Conservation (phyloP, 2,888 invertebrate genomes). For the Eurytoma californica region DNA sequence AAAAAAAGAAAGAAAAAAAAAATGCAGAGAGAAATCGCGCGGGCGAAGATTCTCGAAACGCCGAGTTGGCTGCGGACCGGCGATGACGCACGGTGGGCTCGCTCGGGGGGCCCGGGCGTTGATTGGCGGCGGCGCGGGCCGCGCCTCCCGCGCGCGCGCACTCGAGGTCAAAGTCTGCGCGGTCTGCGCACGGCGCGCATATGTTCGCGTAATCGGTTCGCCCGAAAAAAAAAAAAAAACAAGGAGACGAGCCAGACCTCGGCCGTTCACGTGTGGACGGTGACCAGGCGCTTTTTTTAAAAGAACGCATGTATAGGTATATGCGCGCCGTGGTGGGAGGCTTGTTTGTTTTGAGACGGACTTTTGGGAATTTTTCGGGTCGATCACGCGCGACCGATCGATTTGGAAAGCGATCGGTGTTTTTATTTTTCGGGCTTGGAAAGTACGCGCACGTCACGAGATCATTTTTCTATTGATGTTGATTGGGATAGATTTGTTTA, state of each 20-base stretch:
- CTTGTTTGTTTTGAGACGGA: too few relatives aligned
- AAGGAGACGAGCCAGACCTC: neutral
- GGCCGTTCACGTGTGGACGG: neutral
- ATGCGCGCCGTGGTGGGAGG: neutral
- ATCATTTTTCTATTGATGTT: too few relatives aligned
- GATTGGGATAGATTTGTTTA: too few relatives aligned
- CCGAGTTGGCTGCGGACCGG: slow-evolving; percentile 28
- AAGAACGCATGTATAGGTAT: neutral
- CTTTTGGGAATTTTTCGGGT: neutral
- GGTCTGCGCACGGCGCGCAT: neutral
- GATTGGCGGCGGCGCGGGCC: neutral
- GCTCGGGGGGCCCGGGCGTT: neutral
- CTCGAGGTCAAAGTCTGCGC: slow-evolving; percentile 42
- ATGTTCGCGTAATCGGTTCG: neutral
- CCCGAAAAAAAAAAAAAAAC: slow-evolving; percentile 12
- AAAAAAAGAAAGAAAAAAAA: too few relatives aligned
- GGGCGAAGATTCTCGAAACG: too few relatives aligned
- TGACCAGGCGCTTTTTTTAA: neutral
- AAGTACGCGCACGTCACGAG: too few relatives aligned
- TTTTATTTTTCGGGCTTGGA: too few relatives aligned
- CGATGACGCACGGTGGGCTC: too few relatives aligned
- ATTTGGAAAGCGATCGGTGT: too few relatives aligned
- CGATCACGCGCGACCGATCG: too few relatives aligned
- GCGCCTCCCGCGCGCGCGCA: neutral
- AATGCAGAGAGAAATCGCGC: too few relatives aligned